These are phyloP conservation scores for Rhinopomastus cyanomelas DNA, from an alignment of 2,113 vertebrate genomes.

Conservation along the genomic window DNA sequence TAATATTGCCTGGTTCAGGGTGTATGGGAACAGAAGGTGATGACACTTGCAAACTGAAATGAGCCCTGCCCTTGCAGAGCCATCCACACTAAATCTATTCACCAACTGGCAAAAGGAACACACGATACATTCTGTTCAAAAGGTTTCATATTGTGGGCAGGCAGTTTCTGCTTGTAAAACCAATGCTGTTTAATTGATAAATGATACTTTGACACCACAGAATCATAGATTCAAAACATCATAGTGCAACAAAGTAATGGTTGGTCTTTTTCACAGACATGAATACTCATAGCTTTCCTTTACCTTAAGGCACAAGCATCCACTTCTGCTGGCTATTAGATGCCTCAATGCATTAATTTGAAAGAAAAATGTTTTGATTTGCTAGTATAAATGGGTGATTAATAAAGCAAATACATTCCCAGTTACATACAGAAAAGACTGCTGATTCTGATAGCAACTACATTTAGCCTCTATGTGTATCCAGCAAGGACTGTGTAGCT, in stretches of 20 bases:
- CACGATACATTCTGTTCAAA: neutral
- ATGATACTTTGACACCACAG: neutral
- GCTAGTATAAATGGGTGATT: neutral
- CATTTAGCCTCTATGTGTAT: neutral
- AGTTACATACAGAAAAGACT: neutral
- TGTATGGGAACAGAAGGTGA: neutral
- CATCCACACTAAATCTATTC: neutral
- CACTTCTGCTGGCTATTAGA: neutral
- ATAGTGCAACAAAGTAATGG: neutral
- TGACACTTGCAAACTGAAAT: neutral
- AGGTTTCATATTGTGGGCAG: neutral
- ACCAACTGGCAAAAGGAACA: neutral
- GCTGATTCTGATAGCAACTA: neutral
- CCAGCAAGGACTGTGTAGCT: neutral
- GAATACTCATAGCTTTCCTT: neutral
- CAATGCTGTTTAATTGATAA: neutral
- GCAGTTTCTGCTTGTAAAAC: neutral
- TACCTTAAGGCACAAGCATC: neutral
- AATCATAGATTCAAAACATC: neutral
- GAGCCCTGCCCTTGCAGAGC: neutral
- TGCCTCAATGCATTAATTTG: neutral
- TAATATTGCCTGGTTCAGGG: neutral
- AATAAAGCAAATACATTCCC: neutral
- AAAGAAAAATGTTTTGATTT: neutral
- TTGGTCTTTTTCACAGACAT: neutral